These are phyloP conservation scores for Cyprinodon brontotheroides DNA, from an alignment of 2,113 vertebrate genomes.

Conservation along the genomic window DNA sequence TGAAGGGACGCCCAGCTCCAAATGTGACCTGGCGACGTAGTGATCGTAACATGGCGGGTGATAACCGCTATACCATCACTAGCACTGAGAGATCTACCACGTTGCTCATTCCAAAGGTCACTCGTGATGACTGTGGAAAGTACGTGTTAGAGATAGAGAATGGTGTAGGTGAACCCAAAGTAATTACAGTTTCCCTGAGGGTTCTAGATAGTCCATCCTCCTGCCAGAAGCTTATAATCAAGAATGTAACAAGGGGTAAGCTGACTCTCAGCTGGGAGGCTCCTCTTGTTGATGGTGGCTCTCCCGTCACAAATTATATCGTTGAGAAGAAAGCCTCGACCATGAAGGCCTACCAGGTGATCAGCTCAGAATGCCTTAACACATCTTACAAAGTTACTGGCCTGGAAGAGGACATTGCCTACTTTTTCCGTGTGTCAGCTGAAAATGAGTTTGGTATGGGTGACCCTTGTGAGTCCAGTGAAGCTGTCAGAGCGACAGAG, in stretches of 20 bases:
- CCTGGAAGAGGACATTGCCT: constrained; percentile 89
- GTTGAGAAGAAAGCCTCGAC: constrained; percentile 95
- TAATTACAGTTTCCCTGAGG: constrained; percentile 89
- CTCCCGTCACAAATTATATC: constrained; percentile 92
- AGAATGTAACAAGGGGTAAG: constrained; percentile 91
- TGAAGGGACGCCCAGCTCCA: constrained; percentile 93
- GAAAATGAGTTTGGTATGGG: constrained; percentile 95
- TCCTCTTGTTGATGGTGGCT: constrained; percentile 91
- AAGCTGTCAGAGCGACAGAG: constrained; percentile 93
- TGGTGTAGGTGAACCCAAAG: constrained; percentile 92
- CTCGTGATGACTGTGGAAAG: constrained; percentile 92
- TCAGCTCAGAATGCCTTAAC: constrained; percentile 87
- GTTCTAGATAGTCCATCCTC: constrained; percentile 93
- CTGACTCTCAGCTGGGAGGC: constrained; percentile 94
- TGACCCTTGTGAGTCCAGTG: constrained; percentile 89
- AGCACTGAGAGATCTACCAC: constrained; percentile 92
- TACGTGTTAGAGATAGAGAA: constrained; percentile 96
- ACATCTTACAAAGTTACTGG: constrained; percentile 88
- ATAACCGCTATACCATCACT: constrained; percentile 88
- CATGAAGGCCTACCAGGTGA: constrained; percentile 89
- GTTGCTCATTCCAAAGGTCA: constrained; percentile 90
- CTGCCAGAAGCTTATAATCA: constrained; percentile 91
- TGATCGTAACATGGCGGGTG: constrained; percentile 88
- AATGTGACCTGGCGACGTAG: constrained; percentile 93
- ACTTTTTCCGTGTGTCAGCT: constrained; percentile 96